A percentile compares a stretch with the other conserved stretches of the same genome.
phyloP scores from a whole-genome alignment of 2,113 vertebrate genomes.

The Orientallactaga bullata region DNA sequence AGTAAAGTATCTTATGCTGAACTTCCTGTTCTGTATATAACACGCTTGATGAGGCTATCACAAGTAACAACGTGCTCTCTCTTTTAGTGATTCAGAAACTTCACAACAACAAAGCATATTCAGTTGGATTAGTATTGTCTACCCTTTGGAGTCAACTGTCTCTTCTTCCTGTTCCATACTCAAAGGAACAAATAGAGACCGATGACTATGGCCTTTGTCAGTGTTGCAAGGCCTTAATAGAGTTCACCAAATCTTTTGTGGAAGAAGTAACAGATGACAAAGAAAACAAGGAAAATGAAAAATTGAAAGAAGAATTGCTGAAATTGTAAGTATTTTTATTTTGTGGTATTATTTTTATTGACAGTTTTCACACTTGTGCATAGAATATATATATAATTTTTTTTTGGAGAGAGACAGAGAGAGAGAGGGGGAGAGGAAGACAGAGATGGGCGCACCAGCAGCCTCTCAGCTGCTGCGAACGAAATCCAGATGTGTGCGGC shows the following conservation, averaged over 20 bases:
- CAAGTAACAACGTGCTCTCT: constrained; percentile 68
- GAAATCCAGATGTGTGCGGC: too few relatives aligned
- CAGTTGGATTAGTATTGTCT: constrained; percentile 90
- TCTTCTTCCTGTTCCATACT: constrained; percentile 94
- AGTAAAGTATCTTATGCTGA: not conserved
- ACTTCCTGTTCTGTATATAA: not conserved
- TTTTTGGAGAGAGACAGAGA: too few relatives aligned
- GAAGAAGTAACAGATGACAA: constrained; percentile 87
- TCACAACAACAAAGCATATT: constrained; percentile 88
- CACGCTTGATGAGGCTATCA: not conserved
- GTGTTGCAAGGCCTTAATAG: constrained; percentile 90
- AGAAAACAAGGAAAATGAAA: constrained; percentile 83
- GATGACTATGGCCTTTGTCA: constrained; percentile 91
- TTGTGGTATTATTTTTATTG: too few relatives aligned
- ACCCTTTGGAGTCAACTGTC: constrained; percentile 92
- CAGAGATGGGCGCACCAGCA: too few relatives aligned
- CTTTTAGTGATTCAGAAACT: constrained; percentile 91
- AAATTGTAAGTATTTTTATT: constrained; percentile 91
- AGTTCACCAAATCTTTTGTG: constrained; percentile 91
- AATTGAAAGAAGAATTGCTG: constrained; percentile 92
- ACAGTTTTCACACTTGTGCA: too few relatives aligned
- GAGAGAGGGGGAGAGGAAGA: too few relatives aligned
- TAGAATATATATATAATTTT: too few relatives aligned
- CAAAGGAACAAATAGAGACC: constrained; percentile 90
- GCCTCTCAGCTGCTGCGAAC: too few relatives aligned